Conservation (phyloP, 2,113 vertebrate species). For the Phodopus roborovskii region DNA sequence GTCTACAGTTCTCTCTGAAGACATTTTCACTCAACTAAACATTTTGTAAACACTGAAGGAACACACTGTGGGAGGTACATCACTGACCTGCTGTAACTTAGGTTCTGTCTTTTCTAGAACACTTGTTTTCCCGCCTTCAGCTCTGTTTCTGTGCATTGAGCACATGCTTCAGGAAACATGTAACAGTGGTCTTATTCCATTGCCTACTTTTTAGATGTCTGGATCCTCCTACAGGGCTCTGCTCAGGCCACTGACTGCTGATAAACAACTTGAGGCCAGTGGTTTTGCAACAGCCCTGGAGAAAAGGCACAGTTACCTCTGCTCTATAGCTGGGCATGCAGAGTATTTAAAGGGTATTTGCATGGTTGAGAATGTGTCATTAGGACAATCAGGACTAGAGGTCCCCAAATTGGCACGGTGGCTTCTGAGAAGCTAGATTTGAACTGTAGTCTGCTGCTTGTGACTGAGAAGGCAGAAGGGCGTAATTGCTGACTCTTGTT, state of each 20-base stretch:
- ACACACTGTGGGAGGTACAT: no score
- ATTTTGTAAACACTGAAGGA: neutral
- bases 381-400: neutral
- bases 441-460: neutral
- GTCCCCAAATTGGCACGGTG: neutral
- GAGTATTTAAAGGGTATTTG: neutral
- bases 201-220: neutral
- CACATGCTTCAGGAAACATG: neutral
- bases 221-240: neutral
- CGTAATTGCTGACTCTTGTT: neutral
- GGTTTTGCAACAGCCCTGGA: neutral
- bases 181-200: fast-evolving
- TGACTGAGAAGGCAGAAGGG: neutral
- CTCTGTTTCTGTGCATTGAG: fast-evolving
- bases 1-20: neutral
- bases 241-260: neutral
- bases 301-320: neutral
- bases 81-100: fast-evolving
- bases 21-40: neutral
- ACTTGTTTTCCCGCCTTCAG: neutral
- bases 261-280: neutral
- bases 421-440: neutral
- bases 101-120: neutral
- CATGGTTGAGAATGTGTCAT: neutral
- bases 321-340: neutral